These are phyloP conservation scores for Trileptium ribeirensis DNA, from an alignment of 2,888 invertebrate genomes.

Conservation along the genomic window DNA sequence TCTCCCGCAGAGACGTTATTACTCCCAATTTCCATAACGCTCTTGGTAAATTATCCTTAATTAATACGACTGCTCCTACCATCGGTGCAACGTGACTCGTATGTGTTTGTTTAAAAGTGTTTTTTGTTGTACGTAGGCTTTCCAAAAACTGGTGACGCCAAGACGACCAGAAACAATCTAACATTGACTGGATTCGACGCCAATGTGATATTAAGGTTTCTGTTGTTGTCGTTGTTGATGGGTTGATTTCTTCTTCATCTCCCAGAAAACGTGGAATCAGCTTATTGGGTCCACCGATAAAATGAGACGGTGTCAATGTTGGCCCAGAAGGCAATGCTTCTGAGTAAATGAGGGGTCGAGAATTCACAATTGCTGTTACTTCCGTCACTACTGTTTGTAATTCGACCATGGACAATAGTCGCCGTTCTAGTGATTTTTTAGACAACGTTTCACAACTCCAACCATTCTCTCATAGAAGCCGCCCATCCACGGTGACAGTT, in stretches of 20 bases:
- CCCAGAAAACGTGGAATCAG: neutral
- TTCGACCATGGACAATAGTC: neutral
- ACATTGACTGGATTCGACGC: neutral
- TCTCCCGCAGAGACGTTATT: neutral
- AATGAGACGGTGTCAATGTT: neutral
- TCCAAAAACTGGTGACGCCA: neutral
- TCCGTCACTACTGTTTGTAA: neutral
- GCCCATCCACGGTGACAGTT: too few relatives aligned
- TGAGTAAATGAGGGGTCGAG: neutral
- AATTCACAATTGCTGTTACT: neutral
- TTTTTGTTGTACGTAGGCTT: neutral
- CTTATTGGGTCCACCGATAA: neutral
- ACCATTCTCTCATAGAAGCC: neutral
- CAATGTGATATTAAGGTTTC: neutral
- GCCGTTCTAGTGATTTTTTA: neutral
- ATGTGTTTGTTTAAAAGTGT: neutral
- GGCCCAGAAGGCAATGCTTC: neutral
- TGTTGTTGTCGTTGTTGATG: too few relatives aligned
- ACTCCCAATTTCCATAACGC: neutral
- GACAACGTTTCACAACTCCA: neutral
- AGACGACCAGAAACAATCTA: neutral
- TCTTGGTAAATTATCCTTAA: neutral
- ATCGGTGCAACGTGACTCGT: neutral
- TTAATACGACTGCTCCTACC: neutral
- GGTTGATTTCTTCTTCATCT: too few relatives aligned